Conservation (phyloP, 2,113 vertebrate genomes). For the Galbula dea region DNA sequence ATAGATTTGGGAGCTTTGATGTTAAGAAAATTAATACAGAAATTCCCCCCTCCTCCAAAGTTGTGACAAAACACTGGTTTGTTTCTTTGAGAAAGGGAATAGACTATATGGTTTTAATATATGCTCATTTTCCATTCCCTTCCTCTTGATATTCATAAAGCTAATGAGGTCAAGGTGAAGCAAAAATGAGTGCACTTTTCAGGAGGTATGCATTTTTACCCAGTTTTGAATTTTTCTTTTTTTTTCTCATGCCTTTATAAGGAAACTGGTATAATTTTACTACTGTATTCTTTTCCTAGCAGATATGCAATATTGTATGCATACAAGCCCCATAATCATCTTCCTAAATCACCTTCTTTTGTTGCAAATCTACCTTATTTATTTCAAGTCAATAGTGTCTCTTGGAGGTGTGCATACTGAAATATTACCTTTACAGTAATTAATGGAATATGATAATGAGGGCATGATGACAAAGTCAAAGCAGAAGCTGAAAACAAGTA, state of each 20-base stretch:
- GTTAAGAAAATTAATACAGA: background rate
- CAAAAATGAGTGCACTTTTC: background rate
- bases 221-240: background rate
- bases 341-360: conserved; percentile 12
- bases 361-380: conserved; percentile 30
- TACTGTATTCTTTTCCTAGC: background rate
- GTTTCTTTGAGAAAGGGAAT: background rate
- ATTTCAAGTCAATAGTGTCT: conserved; percentile 55
- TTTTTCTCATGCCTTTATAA: background rate
- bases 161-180: background rate
- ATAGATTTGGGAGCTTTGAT: background rate
- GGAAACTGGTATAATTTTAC: background rate
- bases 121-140: background rate
- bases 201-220: background rate
- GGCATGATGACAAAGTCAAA: conserved; percentile 71
- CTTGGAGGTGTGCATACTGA: conserved; percentile 25
- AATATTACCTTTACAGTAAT: conserved; percentile 66
- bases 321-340: background rate
- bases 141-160: background rate
- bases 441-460: conserved; percentile 76
- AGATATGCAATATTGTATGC: background rate
- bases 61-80: background rate
- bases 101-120: background rate
- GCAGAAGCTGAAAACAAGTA: conserved; percentile 48
- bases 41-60: background rate